phyloP scores from a whole-genome alignment of 2,888 invertebrate genomes.

The Thera britannica region DNA sequence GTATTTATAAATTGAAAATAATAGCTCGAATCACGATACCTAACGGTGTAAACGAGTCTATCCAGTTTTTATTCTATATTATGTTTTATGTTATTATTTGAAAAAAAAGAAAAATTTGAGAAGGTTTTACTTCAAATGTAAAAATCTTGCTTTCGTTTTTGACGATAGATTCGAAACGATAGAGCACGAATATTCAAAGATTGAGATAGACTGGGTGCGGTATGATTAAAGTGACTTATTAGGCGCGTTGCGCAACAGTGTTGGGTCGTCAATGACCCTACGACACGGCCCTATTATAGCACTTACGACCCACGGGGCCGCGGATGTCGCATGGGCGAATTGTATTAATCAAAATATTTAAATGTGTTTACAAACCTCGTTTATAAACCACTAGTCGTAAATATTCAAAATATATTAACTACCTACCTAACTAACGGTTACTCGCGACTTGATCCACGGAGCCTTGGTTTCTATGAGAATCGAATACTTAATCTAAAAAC shows the following conservation, averaged over 20 bases:
- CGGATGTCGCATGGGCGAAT: slow-evolving; percentile 24
- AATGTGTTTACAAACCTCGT: slow-evolving; percentile 10
- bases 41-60: slow-evolving; percentile 48
- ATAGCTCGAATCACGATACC: slow-evolving; percentile 27
- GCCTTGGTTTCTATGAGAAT: neutral
- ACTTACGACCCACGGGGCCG: slow-evolving; percentile 45
- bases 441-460: neutral
- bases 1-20: slow-evolving; percentile 27
- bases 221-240: slow-evolving; percentile 42
- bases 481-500: too few species aligned
- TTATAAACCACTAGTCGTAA: neutral
- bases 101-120: neutral
- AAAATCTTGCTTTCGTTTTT: neutral
- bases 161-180: slow-evolving; percentile 3
- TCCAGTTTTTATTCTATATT: slow-evolving; percentile 44
- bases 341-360: slow-evolving; percentile 31
- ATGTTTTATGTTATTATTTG: too few species aligned
- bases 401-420: slow-evolving; percentile 5
- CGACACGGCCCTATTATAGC: slow-evolving; percentile 50
- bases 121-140: neutral
- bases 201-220: slow-evolving; percentile 24
- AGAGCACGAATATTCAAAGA: slow-evolving; percentile 31
- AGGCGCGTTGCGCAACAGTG: slow-evolving; percentile 53
- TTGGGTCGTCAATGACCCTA: slow-evolving; percentile 55
- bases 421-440: neutral